Evolutionary conservation across 2,797 vertebrate species (phyloP).

Genomic region (Spea hammondii): DNA sequence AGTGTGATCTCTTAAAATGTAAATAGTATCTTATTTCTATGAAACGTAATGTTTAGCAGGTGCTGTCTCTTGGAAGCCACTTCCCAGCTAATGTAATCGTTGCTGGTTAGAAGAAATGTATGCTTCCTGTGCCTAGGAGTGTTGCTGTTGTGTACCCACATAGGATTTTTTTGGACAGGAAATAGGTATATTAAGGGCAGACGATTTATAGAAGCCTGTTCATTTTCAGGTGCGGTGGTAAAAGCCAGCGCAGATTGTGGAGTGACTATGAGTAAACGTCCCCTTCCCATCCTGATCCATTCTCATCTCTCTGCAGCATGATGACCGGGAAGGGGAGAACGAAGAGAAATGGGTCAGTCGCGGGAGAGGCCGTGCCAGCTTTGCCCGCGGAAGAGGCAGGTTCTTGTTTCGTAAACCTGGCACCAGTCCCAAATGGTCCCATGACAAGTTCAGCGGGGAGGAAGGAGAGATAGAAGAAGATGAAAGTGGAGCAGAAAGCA

Average conservation of each 20-base stretch:
- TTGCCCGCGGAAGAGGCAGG: conserved; percentile 78
- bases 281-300: conserved; percentile 45
- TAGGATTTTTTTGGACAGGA: neutral
- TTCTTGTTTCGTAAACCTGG: conserved; percentile 90
- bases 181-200: neutral
- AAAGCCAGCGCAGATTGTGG: conserved; percentile 30
- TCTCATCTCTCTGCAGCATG: conserved; percentile 73
- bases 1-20: too few species aligned
- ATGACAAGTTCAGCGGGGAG: conserved; percentile 86
- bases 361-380: conserved; percentile 77
- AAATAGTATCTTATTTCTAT: too few species aligned
- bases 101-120: too few species aligned
- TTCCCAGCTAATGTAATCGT: too few species aligned
- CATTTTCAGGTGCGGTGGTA: conserved; percentile 50
- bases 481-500: conserved; percentile 77
- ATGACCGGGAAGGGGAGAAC: conserved; percentile 81
- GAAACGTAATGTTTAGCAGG: too few species aligned
- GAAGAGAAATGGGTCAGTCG: conserved; percentile 77
- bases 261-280: conserved; percentile 44
- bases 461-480: conserved; percentile 78
- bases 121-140: too few species aligned
- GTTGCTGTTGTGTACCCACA: too few species aligned
- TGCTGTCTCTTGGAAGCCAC: too few species aligned
- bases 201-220: conserved; percentile 46
- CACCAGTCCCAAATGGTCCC: conserved; percentile 86